Percentiles rank a stretch among this genome's conserved stretches.
Conservation (phyloP, 2,888 invertebrate genomes). For the Unio pictorum region DNA sequence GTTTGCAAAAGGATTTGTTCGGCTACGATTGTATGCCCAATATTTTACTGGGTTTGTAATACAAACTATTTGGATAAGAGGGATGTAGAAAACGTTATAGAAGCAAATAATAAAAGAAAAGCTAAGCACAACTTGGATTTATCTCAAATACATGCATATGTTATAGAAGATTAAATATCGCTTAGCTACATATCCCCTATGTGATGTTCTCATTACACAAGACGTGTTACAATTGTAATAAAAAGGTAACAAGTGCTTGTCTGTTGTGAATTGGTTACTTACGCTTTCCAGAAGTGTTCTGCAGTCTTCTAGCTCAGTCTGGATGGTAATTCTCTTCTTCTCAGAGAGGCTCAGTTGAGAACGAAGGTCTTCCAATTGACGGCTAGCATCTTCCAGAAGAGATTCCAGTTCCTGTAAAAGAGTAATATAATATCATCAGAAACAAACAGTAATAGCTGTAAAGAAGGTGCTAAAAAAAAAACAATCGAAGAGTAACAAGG, state of each 20-base stretch:
- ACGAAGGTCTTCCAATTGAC: slow-evolving; percentile 66
- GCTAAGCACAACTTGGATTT: not conserved
- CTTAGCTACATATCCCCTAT: not conserved
- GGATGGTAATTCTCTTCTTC: slow-evolving; percentile 77
- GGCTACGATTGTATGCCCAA: too few species aligned
- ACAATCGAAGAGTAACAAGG: too few species aligned
- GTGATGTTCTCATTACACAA: too few species aligned
- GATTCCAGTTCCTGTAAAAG: slow-evolving; percentile 67
- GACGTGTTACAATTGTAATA: too few species aligned
- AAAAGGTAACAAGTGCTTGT: too few species aligned
- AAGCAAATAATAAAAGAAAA: not conserved
- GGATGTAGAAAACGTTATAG: not conserved
- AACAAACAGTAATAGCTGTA: not conserved
- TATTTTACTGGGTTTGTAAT: too few species aligned
- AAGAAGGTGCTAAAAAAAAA: too few species aligned
- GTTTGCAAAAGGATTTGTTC: too few species aligned
- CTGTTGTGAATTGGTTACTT: slow-evolving; percentile 31
- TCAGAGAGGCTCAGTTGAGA: slow-evolving; percentile 65
- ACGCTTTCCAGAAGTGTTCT: slow-evolving; percentile 73
- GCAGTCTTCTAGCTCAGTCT: slow-evolving; percentile 94
- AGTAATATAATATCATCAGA: not conserved
- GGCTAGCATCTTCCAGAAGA: slow-evolving; percentile 67
- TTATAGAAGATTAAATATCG: not conserved
- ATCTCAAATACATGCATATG: not conserved
- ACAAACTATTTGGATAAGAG: not conserved